These are phyloP conservation scores for Burhinus bistriatus DNA, from an alignment of 2,113 vertebrate genomes.

Conservation along the genomic window DNA sequence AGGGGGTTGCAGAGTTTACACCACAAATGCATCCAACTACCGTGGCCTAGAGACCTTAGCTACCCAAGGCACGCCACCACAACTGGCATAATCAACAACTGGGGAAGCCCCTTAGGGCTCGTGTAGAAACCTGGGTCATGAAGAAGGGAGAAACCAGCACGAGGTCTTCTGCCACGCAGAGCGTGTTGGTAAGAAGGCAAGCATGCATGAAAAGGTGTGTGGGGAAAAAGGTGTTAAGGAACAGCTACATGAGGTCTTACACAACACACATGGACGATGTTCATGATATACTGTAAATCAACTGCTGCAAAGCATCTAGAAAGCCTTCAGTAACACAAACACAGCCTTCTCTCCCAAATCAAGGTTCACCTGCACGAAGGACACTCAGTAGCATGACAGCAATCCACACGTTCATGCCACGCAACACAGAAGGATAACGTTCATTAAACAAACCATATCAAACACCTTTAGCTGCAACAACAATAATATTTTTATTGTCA, in stretches of 20 bases:
- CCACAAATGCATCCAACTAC: background rate
- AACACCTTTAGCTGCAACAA: background rate
- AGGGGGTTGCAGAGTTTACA: background rate
- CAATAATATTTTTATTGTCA: background rate
- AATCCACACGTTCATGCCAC: background rate
- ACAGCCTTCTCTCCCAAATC: background rate
- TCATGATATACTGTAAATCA: background rate
- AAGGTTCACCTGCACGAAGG: too few relatives aligned
- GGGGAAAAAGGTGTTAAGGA: background rate
- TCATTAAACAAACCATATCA: background rate
- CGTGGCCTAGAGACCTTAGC: background rate
- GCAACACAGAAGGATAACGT: background rate
- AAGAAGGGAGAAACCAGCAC: background rate
- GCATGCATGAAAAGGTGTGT: accelerated
- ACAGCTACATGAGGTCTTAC: accelerated
- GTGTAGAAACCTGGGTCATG: background rate
- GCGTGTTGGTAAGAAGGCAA: accelerated
- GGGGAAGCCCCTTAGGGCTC: background rate
- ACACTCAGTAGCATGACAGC: accelerated
- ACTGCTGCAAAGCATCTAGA: background rate
- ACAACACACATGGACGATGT: accelerated
- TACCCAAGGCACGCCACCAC: background rate
- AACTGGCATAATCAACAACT: background rate
- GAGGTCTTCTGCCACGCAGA: background rate
- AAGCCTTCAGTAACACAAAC: background rate